Base-by-base conservation (phyloP, 2,113 vertebrate genomes). In the Planiliza haematocheilus region DNA sequence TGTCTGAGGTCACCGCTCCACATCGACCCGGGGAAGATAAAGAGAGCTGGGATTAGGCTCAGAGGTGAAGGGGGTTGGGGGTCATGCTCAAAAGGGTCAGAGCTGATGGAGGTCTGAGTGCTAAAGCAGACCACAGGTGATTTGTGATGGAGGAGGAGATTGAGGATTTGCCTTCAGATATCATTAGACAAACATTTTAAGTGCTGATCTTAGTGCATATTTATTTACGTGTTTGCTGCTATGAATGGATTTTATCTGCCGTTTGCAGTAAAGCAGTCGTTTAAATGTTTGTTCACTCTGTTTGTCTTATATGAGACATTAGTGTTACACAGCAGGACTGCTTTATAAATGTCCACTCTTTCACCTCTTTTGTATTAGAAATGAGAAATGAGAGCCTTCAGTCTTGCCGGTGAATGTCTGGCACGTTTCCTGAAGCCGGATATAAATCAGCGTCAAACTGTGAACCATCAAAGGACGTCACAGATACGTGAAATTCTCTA, bases 401-500 rank as follows among this genome's bases (percentile, higher is more conserved):
- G 52, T 52, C 39, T 64, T 17, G 4, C 50, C 37, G 9, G 7
- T 73, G 43, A 80, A 85, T 55, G 10, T 12, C 20, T 77, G 67
- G 74, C 38, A 43, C 5, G 2, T 62, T 64, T 82, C 52, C 51
- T 2, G 0, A 43, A 45, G 39, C 24, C 24, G 0, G 0, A 62
- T 8, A 82, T 75, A 63, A 76, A 85, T 79, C 59, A 45, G 14
- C 6, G 43, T 77, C 38, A 61, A 36, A 59, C 20, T 60, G 49
- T 14, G 46, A 57, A 36, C 7, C 18, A 72, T 87, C 74, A 81
- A 70, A 86, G 58, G 41, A 7, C 61, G 10, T 85, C 77, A 65
- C 82, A 81, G 51, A 56, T 36, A 75, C n/a, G 41, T 79, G 74
- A 56, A 4, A 73, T 68, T 61, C 82, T 84, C 81, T 71, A 77